A percentile compares a stretch with the other conserved stretches of the same genome.
These are phyloP conservation scores for Thymallus thymallus DNA, from an alignment of 2,113 vertebrate genomes.

Conservation along the genomic window DNA sequence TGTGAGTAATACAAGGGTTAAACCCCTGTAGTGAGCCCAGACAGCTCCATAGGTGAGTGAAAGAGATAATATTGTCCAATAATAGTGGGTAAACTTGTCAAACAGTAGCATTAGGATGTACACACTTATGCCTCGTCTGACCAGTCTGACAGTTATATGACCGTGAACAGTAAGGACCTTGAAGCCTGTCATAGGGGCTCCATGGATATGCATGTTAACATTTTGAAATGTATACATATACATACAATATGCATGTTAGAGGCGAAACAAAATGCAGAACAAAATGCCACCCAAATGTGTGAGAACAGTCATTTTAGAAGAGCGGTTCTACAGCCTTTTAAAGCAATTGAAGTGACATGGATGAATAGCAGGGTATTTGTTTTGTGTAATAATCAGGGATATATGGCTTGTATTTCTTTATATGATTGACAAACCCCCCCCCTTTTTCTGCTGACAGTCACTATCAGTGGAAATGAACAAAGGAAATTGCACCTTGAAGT, in stretches of 20 bases:
- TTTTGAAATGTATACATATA: background rate
- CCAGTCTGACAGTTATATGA: background rate
- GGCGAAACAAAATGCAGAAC: background rate
- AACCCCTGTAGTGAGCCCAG: background rate
- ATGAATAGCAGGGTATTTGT: background rate
- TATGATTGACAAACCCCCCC: background rate
- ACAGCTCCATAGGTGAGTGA: background rate
- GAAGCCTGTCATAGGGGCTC: background rate
- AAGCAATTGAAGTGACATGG: background rate
- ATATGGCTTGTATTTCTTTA: background rate
- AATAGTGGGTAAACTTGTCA: background rate
- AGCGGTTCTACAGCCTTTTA: background rate
- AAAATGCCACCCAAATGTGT: background rate
- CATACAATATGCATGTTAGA: background rate
- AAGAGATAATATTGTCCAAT: background rate
- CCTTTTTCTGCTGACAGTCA: constrained; percentile 49
- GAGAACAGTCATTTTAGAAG: background rate
- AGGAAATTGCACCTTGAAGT: constrained; percentile 56
- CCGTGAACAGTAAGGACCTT: background rate
- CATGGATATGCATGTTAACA: background rate
- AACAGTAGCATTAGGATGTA: background rate
- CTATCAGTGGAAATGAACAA: constrained; percentile 46
- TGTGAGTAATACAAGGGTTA: background rate
- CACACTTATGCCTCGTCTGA: background rate
- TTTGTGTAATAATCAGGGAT: background rate